phyloP scores from a whole-genome alignment of 2,113 vertebrate genomes.

The Albula glossodonta region DNA sequence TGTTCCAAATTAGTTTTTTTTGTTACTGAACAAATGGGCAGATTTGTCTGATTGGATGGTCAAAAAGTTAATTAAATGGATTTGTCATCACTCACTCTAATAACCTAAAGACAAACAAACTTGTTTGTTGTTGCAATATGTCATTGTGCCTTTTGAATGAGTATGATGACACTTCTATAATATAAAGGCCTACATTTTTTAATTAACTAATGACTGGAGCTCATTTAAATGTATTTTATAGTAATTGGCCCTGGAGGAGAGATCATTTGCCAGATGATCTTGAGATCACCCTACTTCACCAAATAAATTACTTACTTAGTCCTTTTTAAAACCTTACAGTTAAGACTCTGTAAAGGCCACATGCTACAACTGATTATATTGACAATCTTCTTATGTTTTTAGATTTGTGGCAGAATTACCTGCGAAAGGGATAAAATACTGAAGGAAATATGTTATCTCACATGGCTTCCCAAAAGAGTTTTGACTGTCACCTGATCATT shows the following conservation, averaged over 20 bases:
- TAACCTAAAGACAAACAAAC: not conserved
- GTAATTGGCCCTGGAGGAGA: not conserved
- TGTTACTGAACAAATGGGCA: conserved; percentile 57
- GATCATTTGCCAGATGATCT: conserved; percentile 2
- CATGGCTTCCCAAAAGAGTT: not conserved
- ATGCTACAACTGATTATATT: not conserved
- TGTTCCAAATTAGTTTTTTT: conserved; percentile 62
- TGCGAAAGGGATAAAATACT: not conserved
- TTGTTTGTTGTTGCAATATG: not conserved
- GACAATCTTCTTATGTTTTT: conserved; percentile 2
- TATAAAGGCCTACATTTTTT: not conserved
- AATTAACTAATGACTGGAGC: not conserved
- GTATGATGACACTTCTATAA: not conserved
- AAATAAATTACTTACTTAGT: conserved; percentile 3
- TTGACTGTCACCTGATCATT: not conserved
- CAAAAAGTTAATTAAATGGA: conserved; percentile 66
- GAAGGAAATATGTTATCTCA: not conserved
- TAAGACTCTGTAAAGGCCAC: not conserved
- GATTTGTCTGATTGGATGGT: conserved; percentile 56
- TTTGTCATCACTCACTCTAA: conserved; percentile 48
- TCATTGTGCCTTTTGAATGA: not conserved
- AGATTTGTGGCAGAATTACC: not conserved
- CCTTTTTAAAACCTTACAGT: not conserved
- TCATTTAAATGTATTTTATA: not conserved
- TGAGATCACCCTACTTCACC: not conserved